Percentiles rank a stretch among this genome's conserved stretches.
Conservation (phyloP, 1,140 invertebrate species). For the Hyphantria cunea region DNA sequence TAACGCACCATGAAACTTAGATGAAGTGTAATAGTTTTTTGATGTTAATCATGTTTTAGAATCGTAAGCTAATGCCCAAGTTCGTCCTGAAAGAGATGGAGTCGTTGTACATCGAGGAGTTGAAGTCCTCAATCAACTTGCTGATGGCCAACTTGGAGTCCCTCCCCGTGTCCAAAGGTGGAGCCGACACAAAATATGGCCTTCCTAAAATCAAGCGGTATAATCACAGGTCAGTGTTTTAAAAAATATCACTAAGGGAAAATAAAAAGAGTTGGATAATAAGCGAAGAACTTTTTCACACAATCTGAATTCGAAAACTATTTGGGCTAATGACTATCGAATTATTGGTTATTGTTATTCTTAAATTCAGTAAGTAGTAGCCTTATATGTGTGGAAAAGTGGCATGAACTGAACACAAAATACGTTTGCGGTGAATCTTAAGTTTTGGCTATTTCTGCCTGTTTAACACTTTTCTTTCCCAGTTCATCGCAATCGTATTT, state of each 20-base stretch:
- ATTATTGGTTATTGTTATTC: background rate
- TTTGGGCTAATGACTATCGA: background rate
- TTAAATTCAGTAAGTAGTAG: background rate
- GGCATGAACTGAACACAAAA: background rate
- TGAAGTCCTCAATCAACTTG: conserved; percentile 98
- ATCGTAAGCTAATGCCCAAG: conserved; percentile 98
- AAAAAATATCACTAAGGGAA: no score
- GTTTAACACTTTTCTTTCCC: background rate
- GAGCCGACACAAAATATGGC: conserved; percentile 98
- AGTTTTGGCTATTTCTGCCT: no score
- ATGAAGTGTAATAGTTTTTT: background rate
- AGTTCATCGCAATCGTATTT: background rate
- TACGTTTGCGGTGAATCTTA: background rate
- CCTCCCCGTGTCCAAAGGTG: conserved; percentile 98
- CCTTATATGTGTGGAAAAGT: background rate
- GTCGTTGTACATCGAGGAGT: conserved; percentile 98
- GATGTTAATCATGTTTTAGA: conserved; percentile 83
- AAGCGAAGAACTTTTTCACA: background rate
- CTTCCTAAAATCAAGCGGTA: conserved; percentile 96
- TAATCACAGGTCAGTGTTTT: conserved; percentile 92
- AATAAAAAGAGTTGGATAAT: background rate
- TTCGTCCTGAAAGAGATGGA: conserved; percentile 99
- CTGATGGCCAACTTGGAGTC: conserved; percentile 99
- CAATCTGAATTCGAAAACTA: background rate
- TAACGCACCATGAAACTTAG: background rate